phyloP scores from a whole-genome alignment of 2,797 vertebrate species.

The Lutjanus campechanus region DNA sequence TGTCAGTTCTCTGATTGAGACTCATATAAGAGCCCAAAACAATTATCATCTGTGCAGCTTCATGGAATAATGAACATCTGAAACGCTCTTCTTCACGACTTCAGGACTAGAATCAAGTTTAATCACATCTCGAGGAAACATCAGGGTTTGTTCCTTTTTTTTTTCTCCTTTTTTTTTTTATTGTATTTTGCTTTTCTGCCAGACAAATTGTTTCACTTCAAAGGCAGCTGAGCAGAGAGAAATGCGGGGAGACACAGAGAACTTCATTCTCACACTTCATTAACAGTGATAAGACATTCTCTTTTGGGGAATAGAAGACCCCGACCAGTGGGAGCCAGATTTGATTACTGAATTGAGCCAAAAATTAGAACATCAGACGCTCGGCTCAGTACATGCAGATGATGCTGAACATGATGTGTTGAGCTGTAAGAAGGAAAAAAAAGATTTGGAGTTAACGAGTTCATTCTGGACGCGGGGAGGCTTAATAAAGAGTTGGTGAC shows the following conservation, averaged over 20 bases:
- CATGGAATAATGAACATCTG: conserved; percentile 35
- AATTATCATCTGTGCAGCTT: conserved; percentile 35
- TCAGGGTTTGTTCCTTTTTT: conserved; percentile 24
- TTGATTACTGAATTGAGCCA: conserved; percentile 44
- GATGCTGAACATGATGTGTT: conserved; percentile 24
- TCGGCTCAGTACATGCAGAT: conserved; percentile 15
- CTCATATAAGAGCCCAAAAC: conserved; percentile 31
- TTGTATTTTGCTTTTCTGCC: conserved; percentile 39
- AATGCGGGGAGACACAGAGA: conserved; percentile 20
- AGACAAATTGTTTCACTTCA: conserved; percentile 57
- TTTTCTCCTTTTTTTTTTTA: no score
- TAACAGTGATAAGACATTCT: conserved; percentile 48
- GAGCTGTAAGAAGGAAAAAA: conserved; percentile 4
- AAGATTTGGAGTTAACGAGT: not conserved
- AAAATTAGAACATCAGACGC: conserved; percentile 49
- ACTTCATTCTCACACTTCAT: conserved; percentile 54
- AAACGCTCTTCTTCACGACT: conserved; percentile 26
- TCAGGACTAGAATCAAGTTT: conserved; percentile 34
- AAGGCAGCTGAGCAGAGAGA: conserved; percentile 45
- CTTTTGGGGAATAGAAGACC: conserved; percentile 39
- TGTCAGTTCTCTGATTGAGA: conserved; percentile 17
- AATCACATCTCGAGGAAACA: conserved; percentile 39
- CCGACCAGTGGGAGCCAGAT: conserved; percentile 45
- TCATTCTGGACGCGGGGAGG: not conserved
- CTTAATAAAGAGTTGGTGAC: not conserved